Conservation (phyloP, 2,888 invertebrate genomes). For the Acheta domesticus region DNA sequence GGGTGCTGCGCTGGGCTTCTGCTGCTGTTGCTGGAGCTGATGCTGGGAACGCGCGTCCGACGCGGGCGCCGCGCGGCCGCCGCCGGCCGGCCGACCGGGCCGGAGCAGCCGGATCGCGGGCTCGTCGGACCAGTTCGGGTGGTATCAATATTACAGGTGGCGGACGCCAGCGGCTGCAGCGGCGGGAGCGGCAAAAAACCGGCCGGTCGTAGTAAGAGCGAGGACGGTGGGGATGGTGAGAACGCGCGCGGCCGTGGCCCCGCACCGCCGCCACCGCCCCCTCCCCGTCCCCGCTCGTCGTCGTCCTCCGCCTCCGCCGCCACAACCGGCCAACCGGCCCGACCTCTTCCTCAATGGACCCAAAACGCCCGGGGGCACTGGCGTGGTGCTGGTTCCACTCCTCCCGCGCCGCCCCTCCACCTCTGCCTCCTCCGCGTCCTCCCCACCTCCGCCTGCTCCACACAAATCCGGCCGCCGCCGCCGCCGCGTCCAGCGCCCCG, state of each 20-base stretch:
- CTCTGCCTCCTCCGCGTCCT: not conserved
- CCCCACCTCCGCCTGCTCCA: not conserved
- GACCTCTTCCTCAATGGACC: conserved; percentile 18
- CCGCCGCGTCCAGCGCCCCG: not conserved
- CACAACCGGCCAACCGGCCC: not conserved
- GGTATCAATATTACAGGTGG: conserved; percentile 10
- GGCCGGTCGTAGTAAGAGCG: not conserved
- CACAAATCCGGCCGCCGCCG: not conserved
- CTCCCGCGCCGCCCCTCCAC: not conserved
- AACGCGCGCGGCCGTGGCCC: too few relatives aligned
- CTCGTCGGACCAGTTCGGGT: not conserved
- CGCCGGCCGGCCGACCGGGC: too few relatives aligned
- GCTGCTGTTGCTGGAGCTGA: too few relatives aligned
- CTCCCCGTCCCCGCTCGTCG: too few relatives aligned
- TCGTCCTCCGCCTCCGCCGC: too few relatives aligned
- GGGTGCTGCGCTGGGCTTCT: not conserved
- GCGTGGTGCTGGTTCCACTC: too few relatives aligned
- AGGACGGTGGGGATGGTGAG: too few relatives aligned
- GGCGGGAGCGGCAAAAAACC: not conserved
- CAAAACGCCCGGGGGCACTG: not conserved
- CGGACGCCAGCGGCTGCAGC: not conserved
- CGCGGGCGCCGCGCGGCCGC: too few relatives aligned
- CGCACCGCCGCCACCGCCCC: too few relatives aligned
- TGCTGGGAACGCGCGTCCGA: too few relatives aligned
- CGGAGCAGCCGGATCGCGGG: too few relatives aligned